These are phyloP conservation scores for Melinaea marsaeus DNA, from an alignment of 2,888 invertebrate species.

Conservation along the genomic window DNA sequence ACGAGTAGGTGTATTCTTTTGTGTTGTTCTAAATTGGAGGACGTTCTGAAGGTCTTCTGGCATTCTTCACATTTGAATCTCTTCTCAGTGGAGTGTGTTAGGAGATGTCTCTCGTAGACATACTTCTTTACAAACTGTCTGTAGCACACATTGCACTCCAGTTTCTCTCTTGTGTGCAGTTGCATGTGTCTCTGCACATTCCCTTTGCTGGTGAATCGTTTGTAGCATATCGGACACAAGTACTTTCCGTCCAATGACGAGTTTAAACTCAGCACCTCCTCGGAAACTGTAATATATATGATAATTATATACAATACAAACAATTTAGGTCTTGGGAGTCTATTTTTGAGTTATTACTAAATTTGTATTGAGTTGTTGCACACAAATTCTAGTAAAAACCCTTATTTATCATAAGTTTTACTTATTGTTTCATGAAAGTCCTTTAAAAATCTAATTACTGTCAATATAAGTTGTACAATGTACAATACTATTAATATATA, in stretches of 20 bases:
- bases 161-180: constrained; percentile 31
- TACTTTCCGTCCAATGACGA: constrained; percentile 29
- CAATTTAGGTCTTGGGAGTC: neutral
- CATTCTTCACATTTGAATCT: constrained; percentile 41
- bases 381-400: too few species aligned
- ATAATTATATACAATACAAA: neutral
- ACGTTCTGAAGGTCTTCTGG: constrained; percentile 42
- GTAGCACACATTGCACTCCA: constrained; percentile 53
- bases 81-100: constrained; percentile 34
- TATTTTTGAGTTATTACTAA: neutral
- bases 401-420: too few species aligned
- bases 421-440: too few species aligned
- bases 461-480: too few species aligned
- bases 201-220: constrained; percentile 32
- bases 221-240: constrained; percentile 36
- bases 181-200: constrained; percentile 33
- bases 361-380: neutral
- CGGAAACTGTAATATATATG: constrained; percentile 28
- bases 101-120: constrained; percentile 29
- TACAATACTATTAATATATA: too few species aligned
- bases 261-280: constrained; percentile 28
- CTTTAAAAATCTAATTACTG: too few species aligned
- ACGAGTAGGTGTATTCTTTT: constrained; percentile 38
- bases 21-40: constrained; percentile 48
- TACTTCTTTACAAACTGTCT: constrained; percentile 40